Percentiles rank a stretch among this genome's conserved stretches.
These are phyloP conservation scores for Rhopilema esculentum DNA, from an alignment of 30 jellyfish, hydroid and myxozoan genomes.

Conservation along the genomic window DNA sequence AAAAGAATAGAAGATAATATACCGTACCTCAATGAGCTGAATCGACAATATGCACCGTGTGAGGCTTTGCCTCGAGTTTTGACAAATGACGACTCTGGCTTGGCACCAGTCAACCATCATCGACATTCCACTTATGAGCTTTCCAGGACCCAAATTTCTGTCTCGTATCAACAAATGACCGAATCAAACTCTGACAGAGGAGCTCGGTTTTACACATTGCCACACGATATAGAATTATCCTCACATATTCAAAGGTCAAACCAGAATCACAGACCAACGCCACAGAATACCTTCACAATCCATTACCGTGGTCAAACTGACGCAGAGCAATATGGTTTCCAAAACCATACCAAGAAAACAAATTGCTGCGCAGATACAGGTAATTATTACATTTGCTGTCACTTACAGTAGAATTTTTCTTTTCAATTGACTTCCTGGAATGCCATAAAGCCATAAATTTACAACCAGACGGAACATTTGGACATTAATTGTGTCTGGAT, in stretches of 20 bases:
- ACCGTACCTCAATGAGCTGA: slow-evolving; percentile 33
- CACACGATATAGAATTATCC: slow-evolving; percentile 20
- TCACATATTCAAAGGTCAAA: slow-evolving; percentile 38
- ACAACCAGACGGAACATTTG: not conserved
- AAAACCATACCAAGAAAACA: not conserved
- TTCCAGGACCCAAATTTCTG: not conserved
- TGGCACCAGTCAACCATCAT: not conserved
- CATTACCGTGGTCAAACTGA: slow-evolving; percentile 37
- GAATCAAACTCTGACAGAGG: not conserved
- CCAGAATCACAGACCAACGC: slow-evolving; percentile 22
- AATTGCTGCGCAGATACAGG: not conserved
- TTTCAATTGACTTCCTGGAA: slow-evolving; percentile 65
- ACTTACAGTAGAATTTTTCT: not conserved
- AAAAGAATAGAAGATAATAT: slow-evolving; percentile 43
- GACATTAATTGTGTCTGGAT: slow-evolving; percentile 49
- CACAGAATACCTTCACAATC: slow-evolving; percentile 40
- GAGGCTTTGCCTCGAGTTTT: not conserved
- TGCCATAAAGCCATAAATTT: slow-evolving; percentile 61
- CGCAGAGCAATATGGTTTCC: not conserved
- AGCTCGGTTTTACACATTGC: not conserved
- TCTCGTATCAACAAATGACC: not conserved
- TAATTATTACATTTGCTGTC: not conserved
- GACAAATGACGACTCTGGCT: slow-evolving; percentile 2
- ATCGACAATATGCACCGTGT: not conserved
- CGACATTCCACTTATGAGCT: not conserved